Conservation (phyloP, 2,888 invertebrate species). For the Odontocolon sp. region DNA sequence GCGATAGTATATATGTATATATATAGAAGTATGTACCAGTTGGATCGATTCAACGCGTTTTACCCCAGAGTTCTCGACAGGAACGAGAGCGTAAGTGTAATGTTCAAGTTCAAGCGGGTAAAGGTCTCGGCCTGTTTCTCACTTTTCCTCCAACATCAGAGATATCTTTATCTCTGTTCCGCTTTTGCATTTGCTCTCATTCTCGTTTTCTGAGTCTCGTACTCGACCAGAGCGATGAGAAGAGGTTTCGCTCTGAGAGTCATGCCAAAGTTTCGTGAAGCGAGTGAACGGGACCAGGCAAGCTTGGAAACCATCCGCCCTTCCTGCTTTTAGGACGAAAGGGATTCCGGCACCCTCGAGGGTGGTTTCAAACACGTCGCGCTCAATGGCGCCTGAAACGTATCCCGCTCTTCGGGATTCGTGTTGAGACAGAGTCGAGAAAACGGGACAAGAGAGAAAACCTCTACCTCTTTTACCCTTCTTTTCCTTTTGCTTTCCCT, state of each 20-base stretch:
- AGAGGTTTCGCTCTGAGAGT: conserved; percentile 37
- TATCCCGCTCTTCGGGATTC: conserved; percentile 45
- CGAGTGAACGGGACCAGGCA: conserved; percentile 26
- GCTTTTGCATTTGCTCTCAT: conserved; percentile 35
- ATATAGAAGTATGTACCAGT: not conserved
- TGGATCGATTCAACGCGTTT: not conserved
- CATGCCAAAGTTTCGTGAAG: conserved; percentile 33
- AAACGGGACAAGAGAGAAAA: not conserved
- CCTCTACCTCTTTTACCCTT: conserved; percentile 22
- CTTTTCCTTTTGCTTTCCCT: conserved; percentile 51
- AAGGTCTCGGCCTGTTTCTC: conserved; percentile 36
- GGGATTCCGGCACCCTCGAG: conserved; percentile 58
- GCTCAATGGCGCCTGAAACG: conserved; percentile 66
- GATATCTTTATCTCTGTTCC: not conserved
- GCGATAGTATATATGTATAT: not conserved
- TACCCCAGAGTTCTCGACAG: not conserved
- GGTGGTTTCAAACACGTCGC: conserved; percentile 59
- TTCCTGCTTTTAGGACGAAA: conserved; percentile 62
- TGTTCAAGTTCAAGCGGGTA: conserved; percentile 46
- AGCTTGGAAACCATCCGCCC: conserved; percentile 4
- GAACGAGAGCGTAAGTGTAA: conserved; percentile 24
- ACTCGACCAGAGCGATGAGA: conserved; percentile 10
- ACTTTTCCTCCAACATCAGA: conserved; percentile 6
- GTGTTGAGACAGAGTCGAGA: conserved; percentile 36
- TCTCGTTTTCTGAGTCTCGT: not conserved